phyloP scores from a whole-genome alignment of 2,888 invertebrate genomes.

The Rotaria sp. region DNA sequence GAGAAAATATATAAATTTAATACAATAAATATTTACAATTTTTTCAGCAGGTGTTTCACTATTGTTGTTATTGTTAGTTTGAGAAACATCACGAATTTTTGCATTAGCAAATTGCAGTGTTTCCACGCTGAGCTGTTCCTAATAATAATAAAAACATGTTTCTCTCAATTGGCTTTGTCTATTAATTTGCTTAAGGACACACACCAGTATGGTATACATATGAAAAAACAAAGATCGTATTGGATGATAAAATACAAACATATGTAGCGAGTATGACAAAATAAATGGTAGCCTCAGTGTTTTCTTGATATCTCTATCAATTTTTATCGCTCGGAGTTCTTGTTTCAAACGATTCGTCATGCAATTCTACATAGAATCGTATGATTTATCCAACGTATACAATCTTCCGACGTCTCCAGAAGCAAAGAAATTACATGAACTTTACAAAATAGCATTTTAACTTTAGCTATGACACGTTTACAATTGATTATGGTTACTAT shows the following conservation, averaged over 20 bases:
- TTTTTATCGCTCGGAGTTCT: too few relatives aligned
- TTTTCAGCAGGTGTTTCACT: background rate
- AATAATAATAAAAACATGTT: slow-evolving; percentile 15
- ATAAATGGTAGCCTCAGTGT: too few relatives aligned
- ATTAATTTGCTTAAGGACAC: slow-evolving; percentile 15
- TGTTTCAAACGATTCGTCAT: too few relatives aligned
- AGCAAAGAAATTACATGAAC: too few relatives aligned
- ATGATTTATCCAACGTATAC: too few relatives aligned
- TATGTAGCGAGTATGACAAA: too few relatives aligned
- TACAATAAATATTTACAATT: background rate
- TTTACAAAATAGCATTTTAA: too few relatives aligned
- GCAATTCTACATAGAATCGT: too few relatives aligned
- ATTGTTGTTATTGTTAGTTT: background rate
- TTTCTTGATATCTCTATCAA: too few relatives aligned
- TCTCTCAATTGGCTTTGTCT: background rate
- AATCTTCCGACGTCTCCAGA: too few relatives aligned
- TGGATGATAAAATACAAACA: background rate
- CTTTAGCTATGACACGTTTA: too few relatives aligned
- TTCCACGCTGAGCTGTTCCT: slow-evolving; percentile 12
- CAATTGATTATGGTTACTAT: too few relatives aligned
- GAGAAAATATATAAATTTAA: background rate
- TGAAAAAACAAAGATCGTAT: background rate
- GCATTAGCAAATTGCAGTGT: slow-evolving; percentile 25
- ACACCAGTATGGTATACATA: background rate
- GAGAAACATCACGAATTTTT: slow-evolving; percentile 18